Conservation (phyloP, 1,140 invertebrate species). For the Pseudomyrmex cubaensis region DNA sequence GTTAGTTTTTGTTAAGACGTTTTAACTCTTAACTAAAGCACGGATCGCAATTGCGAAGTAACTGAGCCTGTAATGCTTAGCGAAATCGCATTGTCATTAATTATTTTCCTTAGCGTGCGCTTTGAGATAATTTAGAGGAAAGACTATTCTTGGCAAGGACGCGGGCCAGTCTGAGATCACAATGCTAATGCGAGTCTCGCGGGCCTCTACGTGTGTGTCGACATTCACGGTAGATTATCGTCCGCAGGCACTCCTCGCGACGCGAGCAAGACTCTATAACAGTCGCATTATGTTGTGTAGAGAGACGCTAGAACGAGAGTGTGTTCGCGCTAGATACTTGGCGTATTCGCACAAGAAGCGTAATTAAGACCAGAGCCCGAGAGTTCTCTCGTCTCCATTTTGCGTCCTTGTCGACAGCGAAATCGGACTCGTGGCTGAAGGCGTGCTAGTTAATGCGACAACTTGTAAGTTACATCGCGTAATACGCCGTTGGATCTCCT, state of each 20-base stretch:
- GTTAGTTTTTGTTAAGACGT: neutral
- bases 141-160: conserved; percentile 41
- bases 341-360: conserved; percentile 72
- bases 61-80: neutral
- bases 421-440: conserved; percentile 55
- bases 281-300: conserved; percentile 68
- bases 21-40: no score
- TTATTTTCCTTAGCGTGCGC: conserved; percentile 55
- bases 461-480: conserved; percentile 52
- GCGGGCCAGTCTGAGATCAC: conserved; percentile 14
- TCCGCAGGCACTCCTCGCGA: conserved; percentile 34
- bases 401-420: conserved; percentile 53
- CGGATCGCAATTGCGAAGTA: neutral
- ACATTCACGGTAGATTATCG: conserved; percentile 67
- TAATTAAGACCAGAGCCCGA: conserved; percentile 74
- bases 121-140: conserved; percentile 33
- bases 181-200: conserved; percentile 56
- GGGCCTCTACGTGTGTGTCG: conserved; percentile 27
- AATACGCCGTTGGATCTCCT: conserved; percentile 42
- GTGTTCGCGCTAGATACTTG: conserved; percentile 40
- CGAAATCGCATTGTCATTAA: conserved; percentile 63
- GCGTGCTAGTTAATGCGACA: conserved; percentile 62
- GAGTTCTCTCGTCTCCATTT: conserved; percentile 57
- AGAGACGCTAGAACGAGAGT: conserved; percentile 15
- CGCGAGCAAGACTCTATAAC: conserved; percentile 65